Base-by-base conservation (phyloP, 2,113 vertebrate species). In the Sisor rabdophorus region DNA sequence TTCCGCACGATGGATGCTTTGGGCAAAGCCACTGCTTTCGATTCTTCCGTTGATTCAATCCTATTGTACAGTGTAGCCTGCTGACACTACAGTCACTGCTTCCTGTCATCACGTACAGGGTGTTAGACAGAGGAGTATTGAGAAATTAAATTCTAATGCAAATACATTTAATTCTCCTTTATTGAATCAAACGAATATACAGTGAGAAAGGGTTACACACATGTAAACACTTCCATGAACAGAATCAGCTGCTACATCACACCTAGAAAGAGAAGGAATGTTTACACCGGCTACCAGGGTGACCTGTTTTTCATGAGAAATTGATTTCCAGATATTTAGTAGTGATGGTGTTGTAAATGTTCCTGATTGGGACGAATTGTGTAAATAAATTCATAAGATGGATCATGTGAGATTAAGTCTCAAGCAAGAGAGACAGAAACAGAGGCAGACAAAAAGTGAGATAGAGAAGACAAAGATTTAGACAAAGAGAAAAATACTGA, bases 401-500 rank as follows among this genome's bases (percentile, higher is more conserved):
- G 40, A 10, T 44, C n/a, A 10, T 44, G 40, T 44, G 40, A 44
- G 40, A 44, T 6, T 3, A 6, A 6, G 32, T 3, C 32, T 36
- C 6, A 36, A 36, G 32, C 2, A 36, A 6, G 32, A 36, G 32
- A 36, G 32, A 36, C 16, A 20, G 58, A 40, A 67, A 36, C 32
- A 32, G 30, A 52, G 54, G 20, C 8, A 44, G 40, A 44, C 40
- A 44, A 1, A 6, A 10, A 44, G 40, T 1, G 40, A 44, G 4
- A 44, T 4, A 10, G 40, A 44, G 4, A 44, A 44, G 40, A 10
- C 40, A 44, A 60, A 55, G 44, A 80, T n/a, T n/a, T 80, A 83
- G 63, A 80, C 36, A 67, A 54, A 63, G 81, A 55, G 77, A 30
- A 59, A 50, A 44, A 19, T n/a, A n/a, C n/a, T n/a, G n/a, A 36